These are phyloP conservation scores for Mixornis gularis DNA, from an alignment of 2,113 vertebrate species.

Conservation along the genomic window DNA sequence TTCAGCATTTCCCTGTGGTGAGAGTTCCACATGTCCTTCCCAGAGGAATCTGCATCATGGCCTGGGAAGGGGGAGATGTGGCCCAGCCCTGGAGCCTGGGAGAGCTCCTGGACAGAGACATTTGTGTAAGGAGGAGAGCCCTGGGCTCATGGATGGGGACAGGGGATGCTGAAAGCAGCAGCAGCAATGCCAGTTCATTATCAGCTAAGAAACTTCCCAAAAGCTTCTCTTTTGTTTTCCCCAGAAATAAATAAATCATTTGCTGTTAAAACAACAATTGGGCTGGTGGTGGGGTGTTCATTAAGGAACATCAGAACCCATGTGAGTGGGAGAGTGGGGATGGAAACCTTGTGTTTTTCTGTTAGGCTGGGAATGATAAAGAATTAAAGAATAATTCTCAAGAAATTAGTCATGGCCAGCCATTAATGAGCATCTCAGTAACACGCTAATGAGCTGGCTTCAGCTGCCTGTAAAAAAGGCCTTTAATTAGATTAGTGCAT, in stretches of 20 bases:
- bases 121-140: neutral
- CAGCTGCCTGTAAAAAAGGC: constrained; percentile 31
- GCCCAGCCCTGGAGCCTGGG: neutral
- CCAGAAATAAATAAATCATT: neutral
- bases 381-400: constrained; percentile 58
- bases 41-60: neutral
- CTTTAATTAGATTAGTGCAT: constrained; percentile 73
- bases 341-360: constrained; percentile 12
- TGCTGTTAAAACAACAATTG: neutral
- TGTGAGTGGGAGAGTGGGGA: neutral
- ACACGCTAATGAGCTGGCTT: constrained; percentile 59
- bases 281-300: neutral
- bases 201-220: neutral
- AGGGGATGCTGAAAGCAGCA: neutral
- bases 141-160: accelerated
- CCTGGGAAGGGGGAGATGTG: accelerated
- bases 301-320: neutral
- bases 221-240: neutral
- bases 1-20: accelerated
- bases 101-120: neutral
- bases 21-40: neutral
- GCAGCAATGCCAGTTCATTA: neutral
- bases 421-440: constrained; percentile 60
- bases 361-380: constrained; percentile 35
- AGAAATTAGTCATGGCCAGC: constrained; percentile 60